A percentile compares a stretch with the other conserved stretches of the same genome.
phyloP scores from a whole-genome alignment of 2,888 invertebrate species.

The Heliconius cydno region DNA sequence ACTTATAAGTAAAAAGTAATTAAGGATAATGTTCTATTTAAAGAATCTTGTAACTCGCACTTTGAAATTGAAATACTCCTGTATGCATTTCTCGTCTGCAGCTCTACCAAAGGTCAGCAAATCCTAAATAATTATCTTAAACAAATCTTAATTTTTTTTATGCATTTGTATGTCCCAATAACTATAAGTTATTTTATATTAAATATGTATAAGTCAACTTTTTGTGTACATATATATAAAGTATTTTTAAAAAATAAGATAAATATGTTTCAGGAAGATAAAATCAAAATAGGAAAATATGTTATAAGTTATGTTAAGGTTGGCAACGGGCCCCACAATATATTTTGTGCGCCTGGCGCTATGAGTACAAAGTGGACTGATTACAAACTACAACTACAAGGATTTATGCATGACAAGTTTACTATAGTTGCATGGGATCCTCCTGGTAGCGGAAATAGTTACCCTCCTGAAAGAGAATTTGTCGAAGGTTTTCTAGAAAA shows the following conservation, averaged over 20 bases:
- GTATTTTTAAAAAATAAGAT: background rate
- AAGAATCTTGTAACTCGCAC: conserved; percentile 48
- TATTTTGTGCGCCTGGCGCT: conserved; percentile 91
- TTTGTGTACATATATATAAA: background rate
- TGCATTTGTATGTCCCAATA: background rate
- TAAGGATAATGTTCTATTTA: conserved; percentile 47
- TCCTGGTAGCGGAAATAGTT: conserved; percentile 93
- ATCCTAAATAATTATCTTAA: background rate
- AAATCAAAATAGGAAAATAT: conserved; percentile 84
- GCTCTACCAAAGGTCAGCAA: conserved; percentile 53
- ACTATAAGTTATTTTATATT: background rate
- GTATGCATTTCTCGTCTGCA: conserved; percentile 52
- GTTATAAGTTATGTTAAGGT: conserved; percentile 83
- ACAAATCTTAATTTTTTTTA: too few species aligned
- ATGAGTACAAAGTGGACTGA: conserved; percentile 92
- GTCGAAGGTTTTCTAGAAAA: conserved; percentile 86
- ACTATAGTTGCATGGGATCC: conserved; percentile 92
- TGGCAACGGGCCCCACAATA: conserved; percentile 83
- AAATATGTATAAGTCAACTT: background rate
- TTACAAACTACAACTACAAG: conserved; percentile 90
- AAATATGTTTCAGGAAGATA: conserved; percentile 81
- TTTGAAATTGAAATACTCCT: conserved; percentile 48
- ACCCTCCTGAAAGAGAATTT: conserved; percentile 90
- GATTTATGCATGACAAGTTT: conserved; percentile 84
- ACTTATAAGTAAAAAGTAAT: background rate